phyloP scores from a whole-genome alignment of 2,888 invertebrate species.

The Yponomeuta malinellus region DNA sequence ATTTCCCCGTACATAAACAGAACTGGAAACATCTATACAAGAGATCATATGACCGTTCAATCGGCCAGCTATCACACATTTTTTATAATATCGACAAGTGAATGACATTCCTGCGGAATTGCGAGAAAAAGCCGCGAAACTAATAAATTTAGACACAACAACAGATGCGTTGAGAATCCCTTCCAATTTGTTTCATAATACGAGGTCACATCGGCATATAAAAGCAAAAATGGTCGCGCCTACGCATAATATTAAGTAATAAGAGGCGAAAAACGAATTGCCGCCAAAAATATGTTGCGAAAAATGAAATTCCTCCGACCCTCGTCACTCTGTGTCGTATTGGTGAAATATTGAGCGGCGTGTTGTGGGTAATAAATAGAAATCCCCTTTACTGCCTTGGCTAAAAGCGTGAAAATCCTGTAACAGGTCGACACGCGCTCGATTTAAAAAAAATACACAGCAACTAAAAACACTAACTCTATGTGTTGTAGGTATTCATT shows the following conservation, averaged over 20 bases:
- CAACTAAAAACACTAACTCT: too few relatives aligned
- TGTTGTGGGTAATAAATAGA: constrained; percentile 21
- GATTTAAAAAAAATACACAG: too few relatives aligned
- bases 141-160: constrained; percentile 39
- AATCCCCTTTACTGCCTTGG: constrained; percentile 24
- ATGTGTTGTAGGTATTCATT: too few relatives aligned
- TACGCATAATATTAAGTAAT: constrained; percentile 40
- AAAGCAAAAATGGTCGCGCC: constrained; percentile 20
- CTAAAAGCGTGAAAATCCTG: constrained; percentile 9
- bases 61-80: neutral
- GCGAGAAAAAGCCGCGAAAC: constrained; percentile 27
- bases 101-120: neutral
- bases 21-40: too few relatives aligned
- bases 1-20: too few relatives aligned
- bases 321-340: constrained; percentile 50
- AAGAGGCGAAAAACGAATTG: constrained; percentile 32
- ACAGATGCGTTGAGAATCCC: constrained; percentile 55
- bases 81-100: neutral
- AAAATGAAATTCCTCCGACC: constrained; percentile 50
- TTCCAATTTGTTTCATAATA: constrained; percentile 20
- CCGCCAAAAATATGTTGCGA: constrained; percentile 33
- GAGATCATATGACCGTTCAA: too few relatives aligned
- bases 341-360: constrained; percentile 25
- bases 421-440: neutral
- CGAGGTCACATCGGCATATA: constrained; percentile 37